These are phyloP conservation scores for Acipenser transmontanus DNA, from an alignment of 2,797 vertebrate species.

Conservation along the genomic window DNA sequence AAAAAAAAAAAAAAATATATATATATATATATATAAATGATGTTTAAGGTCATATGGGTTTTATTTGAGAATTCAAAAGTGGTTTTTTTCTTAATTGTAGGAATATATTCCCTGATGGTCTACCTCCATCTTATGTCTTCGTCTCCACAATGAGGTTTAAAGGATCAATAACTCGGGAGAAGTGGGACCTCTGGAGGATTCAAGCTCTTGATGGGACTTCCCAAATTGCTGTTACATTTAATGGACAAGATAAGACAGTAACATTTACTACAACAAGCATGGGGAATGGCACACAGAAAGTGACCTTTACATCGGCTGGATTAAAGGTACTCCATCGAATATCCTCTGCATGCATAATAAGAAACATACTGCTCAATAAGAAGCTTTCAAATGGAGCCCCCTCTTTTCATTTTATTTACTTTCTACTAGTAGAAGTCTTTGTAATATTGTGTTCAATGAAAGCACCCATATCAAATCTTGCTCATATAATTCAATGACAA, in stretches of 20 bases:
- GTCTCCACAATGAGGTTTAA: conserved; percentile 92
- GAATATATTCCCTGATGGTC: conserved; percentile 87
- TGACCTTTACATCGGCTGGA: conserved; percentile 64
- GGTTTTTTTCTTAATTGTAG: conserved; percentile 44
- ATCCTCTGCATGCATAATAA: too few species aligned
- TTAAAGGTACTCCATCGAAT: conserved; percentile 60
- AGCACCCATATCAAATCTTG: too few species aligned
- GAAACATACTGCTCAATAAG: too few species aligned
- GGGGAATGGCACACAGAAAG: conserved; percentile 73
- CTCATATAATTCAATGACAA: too few species aligned
- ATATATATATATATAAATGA: neutral
- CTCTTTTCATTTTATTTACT: too few species aligned
- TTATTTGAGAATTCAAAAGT: neutral
- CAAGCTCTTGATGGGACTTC: conserved; percentile 73
- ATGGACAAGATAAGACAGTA: conserved; percentile 71
- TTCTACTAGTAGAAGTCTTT: too few species aligned
- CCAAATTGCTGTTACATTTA: conserved; percentile 89
- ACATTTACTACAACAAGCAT: conserved; percentile 83
- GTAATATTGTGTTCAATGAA: too few species aligned
- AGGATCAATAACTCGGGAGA: conserved; percentile 69
- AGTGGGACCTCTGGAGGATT: conserved; percentile 94
- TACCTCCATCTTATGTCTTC: conserved; percentile 94
- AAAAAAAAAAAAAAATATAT: too few species aligned
- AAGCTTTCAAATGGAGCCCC: too few species aligned
- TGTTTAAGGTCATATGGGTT: neutral